Base-by-base conservation (phyloP, 2,113 vertebrate genomes). In the Empidonax traillii region DNA sequence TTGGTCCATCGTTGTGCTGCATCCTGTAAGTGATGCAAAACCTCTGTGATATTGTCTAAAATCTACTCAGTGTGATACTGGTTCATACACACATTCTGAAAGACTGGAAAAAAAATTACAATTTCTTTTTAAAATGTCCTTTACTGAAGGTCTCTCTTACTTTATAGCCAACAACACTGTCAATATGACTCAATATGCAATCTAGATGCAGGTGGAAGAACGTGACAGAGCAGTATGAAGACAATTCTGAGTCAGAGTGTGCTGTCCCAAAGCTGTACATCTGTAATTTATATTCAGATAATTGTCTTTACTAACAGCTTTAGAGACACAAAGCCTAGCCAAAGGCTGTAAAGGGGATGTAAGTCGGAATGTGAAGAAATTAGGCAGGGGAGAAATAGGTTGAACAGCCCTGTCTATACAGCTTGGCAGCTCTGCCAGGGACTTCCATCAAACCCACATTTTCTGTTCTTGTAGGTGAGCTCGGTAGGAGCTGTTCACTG, bases 161-260 rank as follows among this genome's bases (percentile, higher is more conserved):
- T 93, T 95, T 84, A 69, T 39, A 92, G 96, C 65, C 92, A 96
- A 58, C 90, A 56, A 66, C 62, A 46, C 41, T 87, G 96, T 90
- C 90, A 87, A 95, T 96, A 94, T 96, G 92, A 96, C 95, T 96
- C 95, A 97, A 97, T 89, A 84, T 44, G 75, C 89, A 85, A 93
- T 91, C 94, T 94, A 77, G 93, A 76, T 94, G 93, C 91, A 93
- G 96, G 94, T 95, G 83, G 89, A 90, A 87, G 66, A 96, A 94
- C 6, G 56, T 95, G 93, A 92, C 86, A 90, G 92, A 94, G 88
- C 94, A 94, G 33, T 72, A 86, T 12, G 78, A 95, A 89, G 92
- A 84, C 12, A 8, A 83, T 94, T 96, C 84, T 95, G 95, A 96
- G 73, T 96, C 96, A 95, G 74, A 91, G 86, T 76, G 44, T 66